phyloP scores from a whole-genome alignment of 2,888 invertebrate genomes.

The Melinaea menophilus region DNA sequence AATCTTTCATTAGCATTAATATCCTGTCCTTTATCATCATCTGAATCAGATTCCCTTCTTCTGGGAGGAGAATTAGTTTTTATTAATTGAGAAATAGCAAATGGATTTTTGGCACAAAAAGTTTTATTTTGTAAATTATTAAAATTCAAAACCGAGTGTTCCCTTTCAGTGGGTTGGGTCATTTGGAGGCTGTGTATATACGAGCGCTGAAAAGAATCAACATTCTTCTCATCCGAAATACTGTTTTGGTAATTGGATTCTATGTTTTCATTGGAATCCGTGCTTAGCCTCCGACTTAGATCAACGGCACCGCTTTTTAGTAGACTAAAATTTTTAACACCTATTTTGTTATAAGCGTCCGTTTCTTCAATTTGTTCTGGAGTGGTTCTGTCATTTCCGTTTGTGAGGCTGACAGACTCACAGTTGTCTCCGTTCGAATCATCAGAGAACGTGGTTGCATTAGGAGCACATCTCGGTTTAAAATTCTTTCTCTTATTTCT shows the following conservation, averaged over 20 bases:
- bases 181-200: slow-evolving; percentile 74
- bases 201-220: slow-evolving; percentile 70
- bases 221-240: slow-evolving; percentile 65
- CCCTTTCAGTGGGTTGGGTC: slow-evolving; percentile 56
- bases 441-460: slow-evolving; percentile 71
- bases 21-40: slow-evolving; percentile 72
- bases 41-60: slow-evolving; percentile 73
- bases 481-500: slow-evolving; percentile 88
- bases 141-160: slow-evolving; percentile 68
- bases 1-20: slow-evolving; percentile 70
- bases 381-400: slow-evolving; percentile 63
- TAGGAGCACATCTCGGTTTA: slow-evolving; percentile 85
- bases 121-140: slow-evolving; percentile 73
- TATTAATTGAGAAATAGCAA: slow-evolving; percentile 76
- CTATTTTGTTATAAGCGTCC: slow-evolving; percentile 65
- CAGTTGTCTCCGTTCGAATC: slow-evolving; percentile 66
- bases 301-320: slow-evolving; percentile 73
- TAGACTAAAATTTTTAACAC: slow-evolving; percentile 72
- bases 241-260: slow-evolving; percentile 71
- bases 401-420: slow-evolving; percentile 55
- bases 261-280: slow-evolving; percentile 75
- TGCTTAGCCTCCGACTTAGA: slow-evolving; percentile 69
- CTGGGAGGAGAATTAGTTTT: slow-evolving; percentile 75
- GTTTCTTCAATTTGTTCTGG: slow-evolving; percentile 56
- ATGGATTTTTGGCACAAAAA: slow-evolving; percentile 77